Evolutionary conservation across 2,888 invertebrate species (phyloP), one percentile per base, ranked within the genome.

Genomic region (Orchestes rusci): DNA sequence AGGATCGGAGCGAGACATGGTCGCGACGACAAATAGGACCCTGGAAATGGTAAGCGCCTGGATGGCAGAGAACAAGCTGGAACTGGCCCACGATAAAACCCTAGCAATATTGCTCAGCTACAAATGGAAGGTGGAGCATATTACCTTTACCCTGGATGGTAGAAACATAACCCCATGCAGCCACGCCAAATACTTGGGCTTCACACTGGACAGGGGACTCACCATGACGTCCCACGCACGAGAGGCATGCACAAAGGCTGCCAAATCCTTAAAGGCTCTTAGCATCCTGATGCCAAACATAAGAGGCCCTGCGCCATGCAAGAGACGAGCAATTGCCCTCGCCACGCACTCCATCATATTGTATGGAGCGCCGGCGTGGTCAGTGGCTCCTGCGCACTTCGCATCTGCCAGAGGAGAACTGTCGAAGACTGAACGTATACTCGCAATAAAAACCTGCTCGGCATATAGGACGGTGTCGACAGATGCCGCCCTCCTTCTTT

Each of bases 281-380:
- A 2, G 16, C 4, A 10, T 3, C n/a, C 1, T 8, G 1, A 2
- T 36, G 35, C 16, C 16, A 32, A 18, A 39, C 48, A 30, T 48
- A 45, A 3, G 23, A 12, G 20, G 5, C 19, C 29, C 30, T 5
- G 4, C 4, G 17, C n/a, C 39, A 3, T 10, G 3, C 17, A 39
- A 39, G 31, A 18, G 37, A 16, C 4, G 19, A 16, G 20, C 16
- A 1, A 18, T 38, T 3, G 10, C 16, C 5, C 1, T 7, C 16
- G 39, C 20, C 4, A 10, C 15, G 2, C 17, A 40, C 12, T 32
- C 38, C 3, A 30, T 39, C 4, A 4, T 48, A 3, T 10, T 49
- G n/a, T 53, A 53, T 30, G 51, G 39, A 2, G 47, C 51, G 2
- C 51, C 53, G 13, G 37, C 47, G 17, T 53, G 52, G 50, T 10